A percentile compares a stretch with the other conserved stretches of the same genome.
Evolutionary conservation across 1,140 invertebrate species (phyloP).

Genomic region (Drosophila kikkawai): DNA sequence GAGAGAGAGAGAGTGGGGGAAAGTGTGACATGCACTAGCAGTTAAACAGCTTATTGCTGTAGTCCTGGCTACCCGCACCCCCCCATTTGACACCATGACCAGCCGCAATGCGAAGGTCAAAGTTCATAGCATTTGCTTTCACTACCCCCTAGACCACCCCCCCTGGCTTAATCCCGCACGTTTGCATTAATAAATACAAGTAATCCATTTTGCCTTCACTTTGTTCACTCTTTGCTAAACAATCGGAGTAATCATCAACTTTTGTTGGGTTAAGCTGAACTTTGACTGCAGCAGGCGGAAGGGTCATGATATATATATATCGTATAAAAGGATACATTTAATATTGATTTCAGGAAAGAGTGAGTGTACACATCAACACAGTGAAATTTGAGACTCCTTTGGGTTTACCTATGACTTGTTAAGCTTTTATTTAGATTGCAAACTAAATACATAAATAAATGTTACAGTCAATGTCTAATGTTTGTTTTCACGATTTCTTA

Average conservation of each 20-base stretch:
- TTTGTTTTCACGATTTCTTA: not conserved
- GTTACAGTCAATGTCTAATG: not conserved
- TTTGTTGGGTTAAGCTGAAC: constrained; percentile 9
- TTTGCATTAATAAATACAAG: constrained; percentile 56
- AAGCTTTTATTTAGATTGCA: not conserved
- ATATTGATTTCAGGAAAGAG: not conserved
- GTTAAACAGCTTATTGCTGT: constrained; percentile 62
- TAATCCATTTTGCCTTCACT: constrained; percentile 36
- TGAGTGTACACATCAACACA: no score
- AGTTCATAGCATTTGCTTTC: constrained; percentile 55
- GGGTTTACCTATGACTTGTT: not conserved
- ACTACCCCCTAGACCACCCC: not conserved
- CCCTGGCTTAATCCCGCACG: constrained; percentile 40
- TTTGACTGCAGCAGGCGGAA: constrained; percentile 1
- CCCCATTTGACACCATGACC: not conserved
- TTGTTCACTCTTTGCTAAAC: constrained; percentile 9
- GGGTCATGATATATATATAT: not conserved
- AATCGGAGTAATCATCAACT: constrained; percentile 22
- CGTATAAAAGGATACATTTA: not conserved
- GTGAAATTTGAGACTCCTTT: not conserved
- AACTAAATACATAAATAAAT: not conserved
- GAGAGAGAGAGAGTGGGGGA: constrained; percentile 1
- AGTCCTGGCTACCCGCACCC: not conserved
- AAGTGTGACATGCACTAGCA: constrained; percentile 50
- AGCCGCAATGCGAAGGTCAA: constrained; percentile 52